These are phyloP conservation scores for Falco columbarius DNA, from an alignment of 2,797 vertebrate genomes.

Conservation along the genomic window DNA sequence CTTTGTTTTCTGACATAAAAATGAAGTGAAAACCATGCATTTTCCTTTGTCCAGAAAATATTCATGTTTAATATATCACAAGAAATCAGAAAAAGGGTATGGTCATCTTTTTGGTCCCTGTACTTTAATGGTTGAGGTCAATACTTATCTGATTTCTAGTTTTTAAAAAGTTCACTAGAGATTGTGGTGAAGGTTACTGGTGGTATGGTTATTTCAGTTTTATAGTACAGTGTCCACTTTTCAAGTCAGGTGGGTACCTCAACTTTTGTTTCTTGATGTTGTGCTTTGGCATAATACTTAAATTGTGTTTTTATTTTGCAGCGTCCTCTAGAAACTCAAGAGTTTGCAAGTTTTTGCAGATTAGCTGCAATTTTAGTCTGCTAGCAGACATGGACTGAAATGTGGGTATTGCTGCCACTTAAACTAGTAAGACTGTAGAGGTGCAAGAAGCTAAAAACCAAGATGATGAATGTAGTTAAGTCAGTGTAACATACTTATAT, in stretches of 20 bases:
- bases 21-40: neutral
- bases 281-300: neutral
- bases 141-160: neutral
- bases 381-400: neutral
- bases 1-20: neutral
- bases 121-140: neutral
- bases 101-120: neutral
- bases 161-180: neutral
- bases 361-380: neutral
- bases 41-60: neutral
- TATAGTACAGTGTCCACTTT: neutral
- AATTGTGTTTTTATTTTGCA: neutral
- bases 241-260: neutral
- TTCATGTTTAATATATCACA: neutral
- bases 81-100: neutral
- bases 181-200: neutral
- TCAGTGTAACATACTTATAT: neutral
- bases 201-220: neutral
- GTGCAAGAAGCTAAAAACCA: neutral
- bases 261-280: neutral
- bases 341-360: neutral
- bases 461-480: neutral
- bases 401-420: neutral
- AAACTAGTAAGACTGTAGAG: neutral
- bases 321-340: neutral